Conservation (phyloP, 2,888 invertebrate species). For the Tetragonula carbonaria region DNA sequence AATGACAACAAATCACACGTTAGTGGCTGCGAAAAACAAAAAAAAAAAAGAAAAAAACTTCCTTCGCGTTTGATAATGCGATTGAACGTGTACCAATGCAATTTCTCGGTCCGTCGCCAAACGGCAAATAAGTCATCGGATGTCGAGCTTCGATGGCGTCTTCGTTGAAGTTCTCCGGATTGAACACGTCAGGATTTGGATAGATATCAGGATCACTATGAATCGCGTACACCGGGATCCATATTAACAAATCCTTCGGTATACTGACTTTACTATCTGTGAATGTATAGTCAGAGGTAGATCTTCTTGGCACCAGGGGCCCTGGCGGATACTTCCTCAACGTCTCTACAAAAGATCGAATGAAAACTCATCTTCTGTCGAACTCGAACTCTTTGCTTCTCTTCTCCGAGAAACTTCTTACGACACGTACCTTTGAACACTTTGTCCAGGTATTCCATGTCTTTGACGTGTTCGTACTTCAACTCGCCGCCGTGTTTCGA, state of each 20-base stretch:
- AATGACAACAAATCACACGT: no score
- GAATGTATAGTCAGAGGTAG: slow-evolving; percentile 69
- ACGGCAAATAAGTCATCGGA: slow-evolving; percentile 74
- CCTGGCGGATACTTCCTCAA: slow-evolving; percentile 83
- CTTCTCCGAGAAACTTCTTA: background rate
- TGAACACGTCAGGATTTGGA: slow-evolving; percentile 71
- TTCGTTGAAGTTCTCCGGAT: slow-evolving; percentile 75
- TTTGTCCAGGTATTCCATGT: slow-evolving; percentile 83
- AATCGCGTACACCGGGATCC: slow-evolving; percentile 68
- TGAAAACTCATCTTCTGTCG: background rate
- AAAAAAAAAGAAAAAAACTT: no score
- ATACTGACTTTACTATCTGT: slow-evolving; percentile 67
- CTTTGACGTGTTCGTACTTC: slow-evolving; percentile 81
- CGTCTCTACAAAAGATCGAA: slow-evolving; percentile 77
- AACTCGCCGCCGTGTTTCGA: slow-evolving; percentile 76
- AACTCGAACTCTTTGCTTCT: background rate
- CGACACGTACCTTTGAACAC: slow-evolving; percentile 77
- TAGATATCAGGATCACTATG: slow-evolving; percentile 73
- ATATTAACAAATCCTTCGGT: slow-evolving; percentile 57
- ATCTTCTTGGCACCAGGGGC: slow-evolving; percentile 75
- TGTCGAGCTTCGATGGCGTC: slow-evolving; percentile 67
- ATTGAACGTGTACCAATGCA: slow-evolving; percentile 72
- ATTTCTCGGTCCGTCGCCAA: slow-evolving; percentile 78
- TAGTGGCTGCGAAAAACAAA: no score
- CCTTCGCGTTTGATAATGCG: no score